A percentile compares a stretch with the other conserved stretches of the same genome.
These are phyloP conservation scores for Cephalopterus ornatus DNA, from an alignment of 2,113 vertebrate genomes.

Conservation along the genomic window DNA sequence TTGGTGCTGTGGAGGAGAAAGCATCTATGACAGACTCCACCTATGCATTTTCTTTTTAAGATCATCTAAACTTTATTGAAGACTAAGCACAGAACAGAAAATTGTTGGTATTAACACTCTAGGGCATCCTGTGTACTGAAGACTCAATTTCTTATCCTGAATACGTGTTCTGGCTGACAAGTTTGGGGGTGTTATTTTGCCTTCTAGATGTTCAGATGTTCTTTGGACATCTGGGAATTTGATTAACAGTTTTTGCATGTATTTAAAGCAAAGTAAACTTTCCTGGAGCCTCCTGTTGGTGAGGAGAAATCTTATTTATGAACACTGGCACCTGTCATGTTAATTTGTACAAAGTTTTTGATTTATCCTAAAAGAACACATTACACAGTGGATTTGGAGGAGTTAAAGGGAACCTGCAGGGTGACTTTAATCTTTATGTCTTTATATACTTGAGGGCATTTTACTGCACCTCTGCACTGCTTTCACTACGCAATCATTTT, in stretches of 20 bases:
- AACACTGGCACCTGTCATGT: constrained; percentile 44
- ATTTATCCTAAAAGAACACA: constrained; percentile 71
- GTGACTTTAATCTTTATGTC: constrained; percentile 82
- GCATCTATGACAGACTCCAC: neutral
- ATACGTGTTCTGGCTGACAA: constrained; percentile 69
- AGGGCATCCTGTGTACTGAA: constrained; percentile 34
- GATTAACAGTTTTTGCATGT: constrained; percentile 55
- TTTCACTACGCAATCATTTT: constrained; percentile 85
- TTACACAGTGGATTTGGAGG: constrained; percentile 73
- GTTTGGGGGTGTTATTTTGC: constrained; percentile 67
- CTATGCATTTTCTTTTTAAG: constrained; percentile 22
- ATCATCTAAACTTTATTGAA: constrained; percentile 56
- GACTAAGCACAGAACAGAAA: constrained; percentile 48
- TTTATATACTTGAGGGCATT: constrained; percentile 82
- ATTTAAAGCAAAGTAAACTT: constrained; percentile 61
- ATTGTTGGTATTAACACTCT: constrained; percentile 64
- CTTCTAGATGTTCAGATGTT: constrained; percentile 67
- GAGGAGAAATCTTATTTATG: constrained; percentile 53
- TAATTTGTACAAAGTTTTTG: constrained; percentile 69
- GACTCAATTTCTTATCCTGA: constrained; percentile 55
- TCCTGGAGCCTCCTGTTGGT: neutral
- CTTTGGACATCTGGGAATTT: constrained; percentile 57
- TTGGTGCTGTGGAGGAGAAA: constrained; percentile 19
- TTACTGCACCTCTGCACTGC: constrained; percentile 77
- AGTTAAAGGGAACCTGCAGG: constrained; percentile 76